Evolutionary conservation across 2,888 invertebrate genomes (phyloP).

Genomic region (Endomychus coccineus): DNA sequence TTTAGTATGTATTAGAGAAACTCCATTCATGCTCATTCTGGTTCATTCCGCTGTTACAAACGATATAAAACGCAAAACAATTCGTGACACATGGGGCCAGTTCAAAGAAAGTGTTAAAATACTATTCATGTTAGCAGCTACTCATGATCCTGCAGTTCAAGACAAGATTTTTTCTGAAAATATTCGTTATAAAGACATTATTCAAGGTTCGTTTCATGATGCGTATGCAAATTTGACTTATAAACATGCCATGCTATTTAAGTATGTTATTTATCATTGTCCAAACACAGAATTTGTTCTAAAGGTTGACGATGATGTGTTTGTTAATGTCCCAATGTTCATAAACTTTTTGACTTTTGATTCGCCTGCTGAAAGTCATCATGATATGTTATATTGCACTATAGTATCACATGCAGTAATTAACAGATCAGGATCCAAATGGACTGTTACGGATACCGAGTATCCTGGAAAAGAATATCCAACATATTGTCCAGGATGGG

Average conservation of each 20-base stretch:
- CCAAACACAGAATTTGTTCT: conserved; percentile 56
- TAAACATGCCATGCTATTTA: conserved; percentile 75
- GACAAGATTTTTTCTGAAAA: conserved; percentile 48
- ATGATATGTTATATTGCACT: conserved; percentile 55
- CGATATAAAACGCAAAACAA: conserved; percentile 60
- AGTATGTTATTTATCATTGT: conserved; percentile 69
- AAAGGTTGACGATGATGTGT: conserved; percentile 73
- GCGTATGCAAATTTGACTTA: conserved; percentile 76
- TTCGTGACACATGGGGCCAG: conserved; percentile 67
- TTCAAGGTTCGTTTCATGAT: conserved; percentile 71
- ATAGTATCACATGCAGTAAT: conserved; percentile 29
- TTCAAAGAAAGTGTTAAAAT: conserved; percentile 49
- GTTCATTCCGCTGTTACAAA: too few species aligned
- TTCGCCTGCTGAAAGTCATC: conserved; percentile 52
- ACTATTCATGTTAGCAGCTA: conserved; percentile 60
- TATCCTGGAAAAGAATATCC: conserved; percentile 60
- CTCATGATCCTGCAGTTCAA: conserved; percentile 34
- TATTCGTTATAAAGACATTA: conserved; percentile 54
- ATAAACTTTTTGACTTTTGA: conserved; percentile 51
- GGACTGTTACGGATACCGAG: conserved; percentile 12
- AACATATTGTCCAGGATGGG: conserved; percentile 66
- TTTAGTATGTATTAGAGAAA: too few species aligned
- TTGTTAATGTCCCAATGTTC: conserved; percentile 60
- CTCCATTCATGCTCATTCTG: too few species aligned
- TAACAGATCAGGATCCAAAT: conserved; percentile 4